Conservation (phyloP, 2,888 invertebrate species). For the Napeogenes sylphis region DNA sequence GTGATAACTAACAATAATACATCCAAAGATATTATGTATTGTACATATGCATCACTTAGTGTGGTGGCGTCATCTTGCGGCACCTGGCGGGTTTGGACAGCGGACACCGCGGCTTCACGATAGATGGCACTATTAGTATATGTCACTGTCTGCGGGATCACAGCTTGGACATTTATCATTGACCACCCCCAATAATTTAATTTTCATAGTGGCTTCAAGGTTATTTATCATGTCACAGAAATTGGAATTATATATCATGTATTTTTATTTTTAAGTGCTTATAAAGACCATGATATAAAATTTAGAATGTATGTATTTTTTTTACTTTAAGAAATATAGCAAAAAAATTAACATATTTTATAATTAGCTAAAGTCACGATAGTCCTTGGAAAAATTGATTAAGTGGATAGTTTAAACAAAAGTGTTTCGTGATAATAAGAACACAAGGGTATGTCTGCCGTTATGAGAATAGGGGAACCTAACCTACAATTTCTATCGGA, state of each 20-base stretch:
- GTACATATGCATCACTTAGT: constrained; percentile 6
- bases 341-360: constrained; percentile 2
- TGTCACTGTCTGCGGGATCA: constrained; percentile 53
- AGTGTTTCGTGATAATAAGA: constrained; percentile 14
- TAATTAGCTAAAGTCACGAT: neutral
- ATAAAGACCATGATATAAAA: too few species aligned
- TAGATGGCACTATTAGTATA: constrained; percentile 71
- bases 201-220: constrained; percentile 48
- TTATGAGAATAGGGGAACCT: constrained; percentile 43
- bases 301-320: too few species aligned
- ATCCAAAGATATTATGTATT: neutral
- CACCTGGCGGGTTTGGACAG: constrained; percentile 41
- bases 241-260: constrained; percentile 13
- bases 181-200: constrained; percentile 59
- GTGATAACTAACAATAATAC: too few species aligned
- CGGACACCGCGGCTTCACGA: constrained; percentile 56
- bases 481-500: constrained; percentile 64
- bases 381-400: neutral
- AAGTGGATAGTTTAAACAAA: constrained; percentile 4
- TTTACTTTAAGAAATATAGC: too few species aligned
- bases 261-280: too few species aligned
- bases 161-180: constrained; percentile 66
- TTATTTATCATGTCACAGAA: constrained; percentile 26
- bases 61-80: constrained; percentile 45
- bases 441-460: constrained; percentile 29